Evolutionary conservation across 2,888 invertebrate species (phyloP), one percentile per base, ranked within the genome.

Genomic region (Drosophila quasianomalipes): DNA sequence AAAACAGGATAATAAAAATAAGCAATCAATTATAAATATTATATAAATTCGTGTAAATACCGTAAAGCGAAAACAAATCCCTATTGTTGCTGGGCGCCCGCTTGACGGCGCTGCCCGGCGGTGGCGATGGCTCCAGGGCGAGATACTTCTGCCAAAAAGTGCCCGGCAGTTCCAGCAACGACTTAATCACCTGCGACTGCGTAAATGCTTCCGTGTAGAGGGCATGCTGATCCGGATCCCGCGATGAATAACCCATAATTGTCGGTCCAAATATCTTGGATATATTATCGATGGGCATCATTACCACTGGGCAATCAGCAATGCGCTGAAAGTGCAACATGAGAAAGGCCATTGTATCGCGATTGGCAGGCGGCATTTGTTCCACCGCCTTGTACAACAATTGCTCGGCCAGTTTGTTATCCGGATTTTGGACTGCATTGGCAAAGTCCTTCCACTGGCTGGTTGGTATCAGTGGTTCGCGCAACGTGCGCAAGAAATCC

Each of bases 261-360:
- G 98, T 99, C 3, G 99, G 99, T 0, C 97, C 99, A 93, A 99
- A 98, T 37, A 99, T 96, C 92, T 96, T 97, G 0, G 98, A 96
- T 84, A 99, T 94, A 94, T 98, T 99, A 79, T 95, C 95, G 30
- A 96, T 94, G 0, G 97, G 97, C 99, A 99, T 99, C 94, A 97
- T 97, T 82, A 98, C 97, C 60, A 97, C 97, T 0, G 95, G 95
- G 79, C 96, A 95, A 81, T 96, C 96, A 0, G 98, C 96, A 70
- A 99, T 96, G 88, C 98, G 97, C 93, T 98, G 97, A 82, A 99
- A 95, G 94, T 99, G 99, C 70, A 98, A 94, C 83, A 98, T 95
- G 16, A 99, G 94, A 94, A 97, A 99, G 0, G 99, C 98, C 63
- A 99, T 94, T 0, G 99, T 98, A 92, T 99, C 99, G 22, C 98